Conservation (phyloP, 2,113 vertebrate genomes). For the Myotis yumanensis region DNA sequence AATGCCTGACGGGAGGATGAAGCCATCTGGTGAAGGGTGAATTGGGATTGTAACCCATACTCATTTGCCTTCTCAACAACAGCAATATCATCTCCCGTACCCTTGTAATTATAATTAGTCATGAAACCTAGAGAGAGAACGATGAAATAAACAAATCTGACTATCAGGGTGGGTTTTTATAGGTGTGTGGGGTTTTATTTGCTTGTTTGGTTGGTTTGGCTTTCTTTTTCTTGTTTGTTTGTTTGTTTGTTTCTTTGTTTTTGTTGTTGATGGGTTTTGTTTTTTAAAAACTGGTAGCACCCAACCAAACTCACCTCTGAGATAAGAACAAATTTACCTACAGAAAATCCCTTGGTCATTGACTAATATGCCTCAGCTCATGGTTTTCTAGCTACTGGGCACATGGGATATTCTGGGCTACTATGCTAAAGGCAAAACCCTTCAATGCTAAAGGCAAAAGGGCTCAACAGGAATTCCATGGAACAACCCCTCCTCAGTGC, state of each 20-base stretch:
- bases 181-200: no score
- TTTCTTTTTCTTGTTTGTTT: neutral
- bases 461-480: neutral
- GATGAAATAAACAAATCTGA: slow-evolving; percentile 2
- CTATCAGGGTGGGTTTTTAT: neutral
- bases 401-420: neutral
- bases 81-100: neutral
- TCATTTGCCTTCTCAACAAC: slow-evolving; percentile 15
- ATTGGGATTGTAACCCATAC: slow-evolving; percentile 39
- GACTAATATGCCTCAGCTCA: neutral
- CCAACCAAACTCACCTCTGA: neutral
- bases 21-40: slow-evolving; percentile 56
- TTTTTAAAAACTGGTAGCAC: neutral
- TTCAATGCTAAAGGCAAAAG: neutral
- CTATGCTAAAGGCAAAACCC: neutral
- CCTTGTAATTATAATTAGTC: slow-evolving; percentile 16
- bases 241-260: neutral
- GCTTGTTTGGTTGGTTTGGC: neutral
- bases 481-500: neutral
- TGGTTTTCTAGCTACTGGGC: neutral
- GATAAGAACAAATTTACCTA: neutral
- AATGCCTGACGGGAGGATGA: slow-evolving; percentile 57
- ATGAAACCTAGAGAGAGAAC: neutral
- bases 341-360: neutral
- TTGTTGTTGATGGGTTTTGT: neutral